phyloP scores from a whole-genome alignment of 2,888 invertebrate genomes.

The Mermis nigrescens region DNA sequence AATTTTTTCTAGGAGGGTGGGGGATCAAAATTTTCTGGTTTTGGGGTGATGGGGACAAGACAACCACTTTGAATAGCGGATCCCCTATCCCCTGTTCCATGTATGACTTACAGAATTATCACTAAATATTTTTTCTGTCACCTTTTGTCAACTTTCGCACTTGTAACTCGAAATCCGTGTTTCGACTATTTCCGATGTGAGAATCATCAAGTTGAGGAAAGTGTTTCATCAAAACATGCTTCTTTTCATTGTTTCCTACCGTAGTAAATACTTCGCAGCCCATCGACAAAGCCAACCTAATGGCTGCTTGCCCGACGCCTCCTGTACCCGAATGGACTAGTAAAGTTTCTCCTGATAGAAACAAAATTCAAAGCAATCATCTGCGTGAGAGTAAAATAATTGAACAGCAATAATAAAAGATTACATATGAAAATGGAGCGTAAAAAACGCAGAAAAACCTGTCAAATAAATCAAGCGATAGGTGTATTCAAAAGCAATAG shows the following conservation, averaged over 20 bases:
- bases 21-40: too few relatives aligned
- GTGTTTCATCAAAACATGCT: constrained; percentile 56
- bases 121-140: constrained; percentile 34
- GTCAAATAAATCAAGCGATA: too few relatives aligned
- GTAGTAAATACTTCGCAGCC: constrained; percentile 74
- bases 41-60: too few relatives aligned
- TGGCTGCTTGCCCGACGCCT: constrained; percentile 90
- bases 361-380: constrained; percentile 64
- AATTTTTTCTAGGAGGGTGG: too few relatives aligned
- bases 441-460: too few relatives aligned
- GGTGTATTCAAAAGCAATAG: too few relatives aligned
- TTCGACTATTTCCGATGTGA: constrained; percentile 70
- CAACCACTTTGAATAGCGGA: constrained; percentile 6
- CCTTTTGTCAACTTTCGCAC: constrained; percentile 64
- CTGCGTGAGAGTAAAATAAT: too few relatives aligned
- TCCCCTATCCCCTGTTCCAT: too few relatives aligned
- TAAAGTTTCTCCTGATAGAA: constrained; percentile 33
- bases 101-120: not conserved
- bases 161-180: constrained; percentile 75
- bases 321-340: constrained; percentile 39
- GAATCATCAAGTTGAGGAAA: constrained; percentile 63
- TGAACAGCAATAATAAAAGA: too few relatives aligned
- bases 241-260: constrained; percentile 41
- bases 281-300: constrained; percentile 64
- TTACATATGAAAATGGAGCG: too few relatives aligned